Base-by-base conservation (phyloP, 2,797 vertebrate genomes). In the Hoplostethus mediterraneus region DNA sequence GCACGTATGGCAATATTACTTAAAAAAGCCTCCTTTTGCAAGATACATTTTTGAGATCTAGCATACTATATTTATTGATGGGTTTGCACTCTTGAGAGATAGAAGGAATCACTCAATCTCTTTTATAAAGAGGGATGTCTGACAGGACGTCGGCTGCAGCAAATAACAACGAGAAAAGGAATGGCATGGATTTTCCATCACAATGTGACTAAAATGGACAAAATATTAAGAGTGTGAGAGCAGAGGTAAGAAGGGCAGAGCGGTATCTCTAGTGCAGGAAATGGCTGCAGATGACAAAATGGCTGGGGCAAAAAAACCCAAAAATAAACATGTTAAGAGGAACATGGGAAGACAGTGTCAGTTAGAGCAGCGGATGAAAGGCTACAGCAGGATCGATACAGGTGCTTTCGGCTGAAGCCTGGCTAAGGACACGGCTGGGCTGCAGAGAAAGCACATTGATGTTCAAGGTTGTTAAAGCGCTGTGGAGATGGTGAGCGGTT, bases 1-100 rank as follows among this genome's bases (percentile, higher is more conserved):
- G 85, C 76, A 83, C 80, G 87, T 91, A 95, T 93, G 89, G 91
- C 75, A 82, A 84, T 66, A 86, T 83, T 94, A 94, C 94, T 86
- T 92, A 94, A 75, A 71, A 81, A 86, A 82, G 93, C 83, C 81
- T 84, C 80, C 81, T 90, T 91, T 79, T 87, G 82, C 67, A 60
- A 86, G 91, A 85, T 83, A 67, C 88, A 89, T 89, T 91, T 72
- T 74, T 60, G 33, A 28, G 89, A 89, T 80, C 82, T 38, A 77
- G 78, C 21, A 1, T 21, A 21, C 1, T 65, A 60, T 80, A 81
- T 82, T 85, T 90, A 93, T 88, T 90, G 91, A 94, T 58, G 81
- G 66, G 67, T 85, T 76, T 83, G 86, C 83, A 45, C 31, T 65
- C 67, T 73, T 77, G 40, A 87, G 79, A 88, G 63, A 25, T 60